Base-by-base conservation (phyloP, 2,888 invertebrate genomes). In the Zhuqinia jingwanae region DNA sequence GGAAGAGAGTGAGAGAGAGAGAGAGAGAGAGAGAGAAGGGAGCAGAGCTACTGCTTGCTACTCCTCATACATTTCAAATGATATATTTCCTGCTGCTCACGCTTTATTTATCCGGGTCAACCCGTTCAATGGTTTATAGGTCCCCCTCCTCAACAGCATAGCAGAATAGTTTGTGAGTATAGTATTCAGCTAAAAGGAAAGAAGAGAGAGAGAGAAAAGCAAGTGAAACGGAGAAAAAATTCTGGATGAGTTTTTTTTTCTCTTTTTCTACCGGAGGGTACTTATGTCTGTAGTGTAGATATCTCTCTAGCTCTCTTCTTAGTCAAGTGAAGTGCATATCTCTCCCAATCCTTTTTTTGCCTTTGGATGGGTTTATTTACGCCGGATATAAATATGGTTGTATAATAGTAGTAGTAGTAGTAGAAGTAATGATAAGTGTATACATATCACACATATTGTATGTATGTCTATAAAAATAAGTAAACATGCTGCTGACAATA, bases 51-150 rank as follows among this genome's bases (percentile, higher is more conserved):
- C 36, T 36, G 20, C 65, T 68, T 36, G 8, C 36, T 36, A 42
- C 65, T 68, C 20, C 65, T 68, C 65, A 68, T 68, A 68, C 65
- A 68, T 68, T 68, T 42, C 60, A 22, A 68, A 68, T 68, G 65
- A 68, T 68, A 68, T 68, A 68, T 68, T 76, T 76, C 22, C 53
- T 56, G 0, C 76, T 58, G 53, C 70, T 70, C 47, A 36, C 20
- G 58, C 76, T 76, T 76, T 58, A 76, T 76, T 76, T 76, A 58
- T 76, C 76, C 76, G 58, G 76, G 76, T 76, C 76, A 76, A 56
- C 56, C 58, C 42, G 36, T 42, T 42, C 65, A 68, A 42, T 45
- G 65, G 17, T 68, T 68, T 42, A 68, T 68, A 22, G 36, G 36
- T 68, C 36, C 17, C 17, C 42, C 65, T 42, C 5, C 25, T 58